Evolutionary conservation across 2,888 invertebrate genomes (phyloP).

Genomic region (Pecten maximus): DNA sequence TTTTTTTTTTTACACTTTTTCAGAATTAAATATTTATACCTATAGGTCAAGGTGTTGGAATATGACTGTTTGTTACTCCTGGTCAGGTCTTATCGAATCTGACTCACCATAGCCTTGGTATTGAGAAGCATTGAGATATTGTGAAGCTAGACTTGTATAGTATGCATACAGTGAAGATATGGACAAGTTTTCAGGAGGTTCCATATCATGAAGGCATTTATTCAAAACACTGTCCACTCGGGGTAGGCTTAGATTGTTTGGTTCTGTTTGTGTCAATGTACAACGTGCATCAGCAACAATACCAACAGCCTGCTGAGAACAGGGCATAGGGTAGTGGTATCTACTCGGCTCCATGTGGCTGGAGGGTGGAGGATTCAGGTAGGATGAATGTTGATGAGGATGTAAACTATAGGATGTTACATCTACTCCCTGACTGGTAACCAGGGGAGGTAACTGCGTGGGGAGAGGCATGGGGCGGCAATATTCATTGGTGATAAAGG

Average conservation of each 20-base stretch:
- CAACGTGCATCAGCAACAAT: not conserved
- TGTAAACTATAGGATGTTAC: not conserved
- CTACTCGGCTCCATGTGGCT: not conserved
- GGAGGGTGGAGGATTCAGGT: not conserved
- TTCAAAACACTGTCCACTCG: constrained; percentile 31
- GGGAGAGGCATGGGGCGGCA: not conserved
- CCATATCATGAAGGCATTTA: not conserved
- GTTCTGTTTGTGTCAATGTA: not conserved
- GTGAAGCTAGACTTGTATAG: constrained; percentile 65
- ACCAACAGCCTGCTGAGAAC: not conserved
- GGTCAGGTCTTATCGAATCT: not conserved
- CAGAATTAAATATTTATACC: too few relatives aligned
- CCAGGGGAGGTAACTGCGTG: not conserved
- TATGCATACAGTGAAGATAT: constrained; percentile 66
- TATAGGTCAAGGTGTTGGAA: not conserved
- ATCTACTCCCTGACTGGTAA: not conserved
- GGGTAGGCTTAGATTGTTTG: not conserved
- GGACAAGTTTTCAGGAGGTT: constrained; percentile 48
- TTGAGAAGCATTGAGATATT: constrained; percentile 65
- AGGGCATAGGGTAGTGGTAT: not conserved
- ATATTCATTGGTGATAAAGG: not conserved
- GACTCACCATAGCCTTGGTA: constrained; percentile 45
- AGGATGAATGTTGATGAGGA: not conserved
- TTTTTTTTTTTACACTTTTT: too few relatives aligned
- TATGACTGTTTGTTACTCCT: not conserved